Evolutionary conservation across 2,113 vertebrate genomes (phyloP).

Genomic region (Alethe diademata): DNA sequence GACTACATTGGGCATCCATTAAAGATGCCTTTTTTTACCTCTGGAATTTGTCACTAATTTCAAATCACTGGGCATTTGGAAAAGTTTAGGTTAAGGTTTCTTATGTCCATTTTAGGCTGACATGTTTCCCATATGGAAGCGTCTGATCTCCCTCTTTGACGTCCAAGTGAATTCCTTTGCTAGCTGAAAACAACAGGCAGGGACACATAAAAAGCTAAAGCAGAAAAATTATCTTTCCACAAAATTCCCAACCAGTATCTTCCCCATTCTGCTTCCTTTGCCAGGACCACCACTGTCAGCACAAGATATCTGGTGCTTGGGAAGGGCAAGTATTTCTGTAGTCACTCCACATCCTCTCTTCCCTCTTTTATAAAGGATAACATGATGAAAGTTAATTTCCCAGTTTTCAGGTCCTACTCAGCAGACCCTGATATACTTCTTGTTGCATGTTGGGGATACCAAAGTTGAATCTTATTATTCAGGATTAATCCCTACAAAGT

Average conservation of each 20-base stretch:
- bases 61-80: neutral
- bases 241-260: neutral
- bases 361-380: neutral
- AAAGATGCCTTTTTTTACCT: neutral
- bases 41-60: neutral
- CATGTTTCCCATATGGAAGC: neutral
- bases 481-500: neutral
- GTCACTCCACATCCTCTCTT: neutral
- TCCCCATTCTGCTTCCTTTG: neutral
- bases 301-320: neutral
- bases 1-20: neutral
- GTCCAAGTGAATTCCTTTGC: neutral
- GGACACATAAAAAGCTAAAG: neutral
- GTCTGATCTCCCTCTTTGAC: neutral
- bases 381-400: neutral
- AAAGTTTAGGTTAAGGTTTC: neutral
- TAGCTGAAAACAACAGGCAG: neutral
- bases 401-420: neutral
- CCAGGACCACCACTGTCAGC: neutral
- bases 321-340: neutral
- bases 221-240: neutral
- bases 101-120: neutral
- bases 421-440: neutral
- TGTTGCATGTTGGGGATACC: neutral
- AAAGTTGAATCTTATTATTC: neutral